Base-by-base conservation (phyloP, 2,113 vertebrate species). In the Neodon shergylaensis region DNA sequence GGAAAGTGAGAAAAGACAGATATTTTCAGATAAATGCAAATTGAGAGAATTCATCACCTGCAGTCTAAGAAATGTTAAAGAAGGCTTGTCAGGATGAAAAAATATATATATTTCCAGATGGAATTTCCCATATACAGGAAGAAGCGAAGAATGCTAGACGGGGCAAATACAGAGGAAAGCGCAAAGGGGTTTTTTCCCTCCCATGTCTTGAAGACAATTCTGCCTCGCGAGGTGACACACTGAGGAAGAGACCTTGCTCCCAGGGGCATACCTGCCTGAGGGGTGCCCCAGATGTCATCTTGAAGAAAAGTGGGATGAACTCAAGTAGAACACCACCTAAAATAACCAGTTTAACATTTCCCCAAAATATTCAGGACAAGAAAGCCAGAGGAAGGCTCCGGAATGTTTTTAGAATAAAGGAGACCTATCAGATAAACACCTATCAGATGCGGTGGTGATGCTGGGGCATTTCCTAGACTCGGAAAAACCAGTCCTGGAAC, bases 1-100 rank as follows among this genome's bases (percentile, higher is more conserved):
- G 47, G 44, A 76, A 84, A 76, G 79, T 61, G 86, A 84, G 79
- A 90, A 84, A 77, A 90, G 93, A 84, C 68, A 90, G 93, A 68
- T 90, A 90, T 94, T 94, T 90, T 90, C 70, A 68, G 93, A 94
- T 90, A 52, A 24, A 77, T 84, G 61, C 47, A 58, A 58, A 52
- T 5, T 39, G 82, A 47, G 52, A 28, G 31, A 42, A 42, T 14
- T 17, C 33, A 3, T 22, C 68, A 58, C 72, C 47, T 39, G 47
- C 49, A 1, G 54, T 1, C 0, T n/a, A 52, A 44, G 74, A 54
- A 52, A 92, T 3, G 26, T 16, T 54, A 26, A 19, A 13, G 58
- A n/a, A 61, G 16, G 47, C 5, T n/a, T 58, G 68, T 73, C 13
- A 7, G 28, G 63, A 86, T 7, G n/a, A 36, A 63, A n/a, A 49